phyloP scores from a whole-genome alignment of 2,797 vertebrate species.

The Eulemur rubriventer region DNA sequence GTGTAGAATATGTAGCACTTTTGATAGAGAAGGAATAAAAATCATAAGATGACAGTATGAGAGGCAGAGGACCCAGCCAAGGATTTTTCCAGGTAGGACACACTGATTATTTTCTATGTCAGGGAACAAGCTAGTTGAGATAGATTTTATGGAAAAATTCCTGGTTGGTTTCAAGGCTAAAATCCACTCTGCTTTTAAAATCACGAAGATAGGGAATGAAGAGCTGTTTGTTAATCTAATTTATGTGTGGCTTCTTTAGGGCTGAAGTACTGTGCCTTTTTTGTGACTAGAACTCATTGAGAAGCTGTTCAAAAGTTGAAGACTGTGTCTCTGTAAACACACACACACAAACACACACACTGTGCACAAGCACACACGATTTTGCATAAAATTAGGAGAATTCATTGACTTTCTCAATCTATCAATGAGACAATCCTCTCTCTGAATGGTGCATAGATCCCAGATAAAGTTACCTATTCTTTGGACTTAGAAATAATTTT shows the following conservation, averaged over 20 bases:
- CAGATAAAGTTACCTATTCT: neutral
- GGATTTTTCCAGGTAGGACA: neutral
- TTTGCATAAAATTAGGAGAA: neutral
- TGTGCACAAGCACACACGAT: neutral
- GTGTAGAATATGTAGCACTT: neutral
- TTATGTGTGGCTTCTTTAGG: neutral
- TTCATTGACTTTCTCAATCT: neutral
- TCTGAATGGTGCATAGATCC: neutral
- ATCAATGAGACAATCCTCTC: neutral
- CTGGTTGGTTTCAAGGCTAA: neutral
- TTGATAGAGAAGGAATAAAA: neutral
- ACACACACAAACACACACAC: neutral
- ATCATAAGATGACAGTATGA: neutral
- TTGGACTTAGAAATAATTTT: neutral
- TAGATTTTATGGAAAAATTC: neutral
- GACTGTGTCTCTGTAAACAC: neutral
- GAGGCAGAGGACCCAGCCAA: neutral
- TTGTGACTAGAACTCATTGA: neutral
- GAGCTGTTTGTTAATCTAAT: neutral
- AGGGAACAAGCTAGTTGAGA: neutral
- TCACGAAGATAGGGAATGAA: neutral
- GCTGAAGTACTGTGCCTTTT: neutral
- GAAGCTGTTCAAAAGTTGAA: neutral
- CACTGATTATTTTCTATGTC: neutral
- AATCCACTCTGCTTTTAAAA: slow-evolving; percentile 21